Evolutionary conservation across 1,140 invertebrate genomes (phyloP), one percentile per base, ranked within the genome.

Genomic region (Leucophenga varia): DNA sequence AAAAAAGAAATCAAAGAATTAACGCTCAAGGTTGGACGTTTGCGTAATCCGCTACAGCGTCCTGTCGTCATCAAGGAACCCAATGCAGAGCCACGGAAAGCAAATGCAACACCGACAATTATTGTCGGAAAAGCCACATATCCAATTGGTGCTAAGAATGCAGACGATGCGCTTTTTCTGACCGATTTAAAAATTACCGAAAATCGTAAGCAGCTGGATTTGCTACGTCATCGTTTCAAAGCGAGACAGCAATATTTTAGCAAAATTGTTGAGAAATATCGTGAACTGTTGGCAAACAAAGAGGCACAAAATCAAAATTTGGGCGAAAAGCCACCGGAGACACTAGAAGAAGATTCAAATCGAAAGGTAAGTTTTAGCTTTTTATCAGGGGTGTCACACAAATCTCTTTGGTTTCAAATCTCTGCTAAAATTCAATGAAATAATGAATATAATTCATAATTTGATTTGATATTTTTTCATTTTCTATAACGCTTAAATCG

Each of bases 141-240:
- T 52, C 73, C 73, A 0, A 61, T 72, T 46, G 74, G 73, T 0
- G 69, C 79, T 2, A 82, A 81, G 63, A 80, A 76, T 40, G 75
- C 79, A 12, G 75, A 78, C 9, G 80, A 85, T 55, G 79, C 82
- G 7, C 76, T 84, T 28, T 76, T 82, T 34, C 79, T 83, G 44
- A 69, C 88, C 18, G 86, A 89, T 55, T 78, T 88, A n/a, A 86
- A 89, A 75, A 82, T 88, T 30, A 87, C 87, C 16, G 85, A 89
- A 54, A 79, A 83, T 47, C 79, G 84, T 14, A 91, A 90, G 65
- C 83, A 86, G 52, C 71, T 88, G 30, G 88, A 91, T 78, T 72
- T 90, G 19, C 59, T 87, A n/a, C 81, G 81, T 47, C 87, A 88
- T 63, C 79, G 84, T 46, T 83, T 79, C 28, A 81, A 81, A 55